These are phyloP conservation scores for Protonemura montana DNA, from an alignment of 2,888 invertebrate species.

Conservation along the genomic window DNA sequence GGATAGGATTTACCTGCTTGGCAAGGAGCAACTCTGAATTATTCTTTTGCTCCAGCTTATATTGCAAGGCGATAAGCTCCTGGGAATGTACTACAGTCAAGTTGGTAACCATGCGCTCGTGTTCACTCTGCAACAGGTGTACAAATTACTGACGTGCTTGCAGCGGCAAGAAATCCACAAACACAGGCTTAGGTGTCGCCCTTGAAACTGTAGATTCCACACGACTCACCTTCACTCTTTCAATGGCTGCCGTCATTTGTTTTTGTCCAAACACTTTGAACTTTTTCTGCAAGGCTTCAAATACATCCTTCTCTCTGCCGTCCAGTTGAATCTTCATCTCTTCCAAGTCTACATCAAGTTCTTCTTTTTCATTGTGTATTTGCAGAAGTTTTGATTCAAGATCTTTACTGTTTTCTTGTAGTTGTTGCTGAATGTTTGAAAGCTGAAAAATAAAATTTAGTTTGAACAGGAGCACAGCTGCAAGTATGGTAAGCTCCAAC, in stretches of 20 bases:
- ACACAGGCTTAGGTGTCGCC: too few species aligned
- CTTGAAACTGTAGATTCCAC: too few species aligned
- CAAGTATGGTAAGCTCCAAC: too few species aligned
- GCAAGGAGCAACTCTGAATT: slow-evolving; percentile 50
- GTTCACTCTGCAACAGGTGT: slow-evolving; percentile 45
- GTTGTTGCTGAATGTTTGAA: slow-evolving; percentile 22
- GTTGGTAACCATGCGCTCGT: slow-evolving; percentile 46
- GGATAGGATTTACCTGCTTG: slow-evolving; percentile 29
- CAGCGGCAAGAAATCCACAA: too few species aligned
- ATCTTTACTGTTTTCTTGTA: slow-evolving; percentile 33
- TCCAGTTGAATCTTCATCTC: slow-evolving; percentile 57
- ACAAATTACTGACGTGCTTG: background rate
- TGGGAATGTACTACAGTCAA: slow-evolving; percentile 35
- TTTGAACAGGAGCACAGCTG: too few species aligned
- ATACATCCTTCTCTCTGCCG: slow-evolving; percentile 54
- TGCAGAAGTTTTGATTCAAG: background rate
- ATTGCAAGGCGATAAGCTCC: slow-evolving; percentile 47
- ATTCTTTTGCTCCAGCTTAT: slow-evolving; percentile 50
- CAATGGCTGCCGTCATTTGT: slow-evolving; percentile 43
- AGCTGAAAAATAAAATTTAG: slow-evolving; percentile 36
- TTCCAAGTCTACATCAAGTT: slow-evolving; percentile 54
- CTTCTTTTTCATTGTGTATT: background rate
- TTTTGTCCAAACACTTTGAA: slow-evolving; percentile 42
- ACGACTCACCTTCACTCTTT: slow-evolving; percentile 47
- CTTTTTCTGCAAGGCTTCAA: slow-evolving; percentile 46